Conservation (phyloP, 2,888 invertebrate species). For the Euplagia quadripunctaria region DNA sequence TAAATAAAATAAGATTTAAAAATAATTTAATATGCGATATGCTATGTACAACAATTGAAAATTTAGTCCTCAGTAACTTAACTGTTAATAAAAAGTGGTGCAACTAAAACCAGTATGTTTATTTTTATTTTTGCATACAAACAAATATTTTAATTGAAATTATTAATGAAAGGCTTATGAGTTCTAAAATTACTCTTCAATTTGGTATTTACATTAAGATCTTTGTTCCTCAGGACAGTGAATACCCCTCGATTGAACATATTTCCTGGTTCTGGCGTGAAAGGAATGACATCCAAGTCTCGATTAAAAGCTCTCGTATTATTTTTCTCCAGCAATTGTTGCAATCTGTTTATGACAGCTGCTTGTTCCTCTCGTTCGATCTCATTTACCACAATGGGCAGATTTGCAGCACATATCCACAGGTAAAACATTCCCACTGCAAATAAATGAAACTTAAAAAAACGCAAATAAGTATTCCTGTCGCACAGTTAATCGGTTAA, state of each 20-base stretch:
- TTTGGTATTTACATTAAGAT: slow-evolving; percentile 10
- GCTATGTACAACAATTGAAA: neutral
- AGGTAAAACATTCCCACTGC: slow-evolving; percentile 82
- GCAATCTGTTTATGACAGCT: slow-evolving; percentile 70
- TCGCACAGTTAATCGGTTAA: neutral
- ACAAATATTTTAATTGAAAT: slow-evolving; percentile 10
- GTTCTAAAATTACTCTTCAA: slow-evolving; percentile 23
- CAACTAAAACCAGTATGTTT: no score
- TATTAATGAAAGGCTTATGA: slow-evolving; percentile 27
- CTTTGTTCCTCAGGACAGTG: slow-evolving; percentile 29
- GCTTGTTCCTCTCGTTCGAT: slow-evolving; percentile 76
- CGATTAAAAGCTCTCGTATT: slow-evolving; percentile 41
- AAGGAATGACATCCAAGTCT: slow-evolving; percentile 47
- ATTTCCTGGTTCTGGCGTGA: slow-evolving; percentile 33
- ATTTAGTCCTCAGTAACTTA: neutral
- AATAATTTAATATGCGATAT: neutral
- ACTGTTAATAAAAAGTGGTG: no score
- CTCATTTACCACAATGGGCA: slow-evolving; percentile 79
- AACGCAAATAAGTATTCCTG: neutral
- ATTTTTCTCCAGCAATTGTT: slow-evolving; percentile 64
- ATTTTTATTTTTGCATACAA: neutral
- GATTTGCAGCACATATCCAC: slow-evolving; percentile 78
- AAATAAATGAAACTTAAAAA: slow-evolving; percentile 23
- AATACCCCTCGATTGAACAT: slow-evolving; percentile 41
- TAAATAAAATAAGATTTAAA: no score